Conservation (phyloP, 2,113 vertebrate species). For the Cyanocitta stelleri region DNA sequence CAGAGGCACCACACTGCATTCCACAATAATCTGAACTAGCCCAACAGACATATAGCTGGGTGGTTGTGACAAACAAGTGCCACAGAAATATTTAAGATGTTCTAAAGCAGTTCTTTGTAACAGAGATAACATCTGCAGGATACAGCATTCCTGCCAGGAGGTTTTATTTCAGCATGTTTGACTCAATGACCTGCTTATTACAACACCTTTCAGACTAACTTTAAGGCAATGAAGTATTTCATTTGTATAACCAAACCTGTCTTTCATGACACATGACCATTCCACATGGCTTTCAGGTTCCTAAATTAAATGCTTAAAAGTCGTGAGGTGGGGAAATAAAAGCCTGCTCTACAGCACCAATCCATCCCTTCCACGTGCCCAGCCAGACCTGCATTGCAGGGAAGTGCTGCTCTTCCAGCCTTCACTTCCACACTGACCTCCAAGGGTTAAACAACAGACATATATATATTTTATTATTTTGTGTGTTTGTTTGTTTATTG, state of each 20-base stretch:
- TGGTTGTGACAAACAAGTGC: neutral
- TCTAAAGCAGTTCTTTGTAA: neutral
- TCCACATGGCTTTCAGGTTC: neutral
- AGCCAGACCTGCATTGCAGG: rapidly evolving
- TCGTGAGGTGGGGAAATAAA: neutral
- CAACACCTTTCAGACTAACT: neutral
- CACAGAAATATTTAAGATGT: neutral
- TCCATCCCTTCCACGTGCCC: neutral
- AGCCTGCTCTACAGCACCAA: neutral
- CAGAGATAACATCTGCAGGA: neutral
- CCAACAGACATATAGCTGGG: neutral
- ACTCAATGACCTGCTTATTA: neutral
- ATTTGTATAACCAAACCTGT: neutral
- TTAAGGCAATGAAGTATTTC: neutral
- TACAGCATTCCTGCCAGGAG: neutral
- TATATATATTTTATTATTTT: neutral
- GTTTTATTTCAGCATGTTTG: neutral
- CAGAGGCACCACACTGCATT: neutral
- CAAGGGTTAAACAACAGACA: neutral
- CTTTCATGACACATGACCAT: neutral
- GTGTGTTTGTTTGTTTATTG: neutral
- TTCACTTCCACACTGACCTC: neutral
- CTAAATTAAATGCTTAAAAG: neutral
- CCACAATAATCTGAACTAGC: neutral
- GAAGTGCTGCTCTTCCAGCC: neutral